Evolutionary conservation across 2,113 vertebrate genomes (phyloP).

Genomic region (Ahaetulla prasina): DNA sequence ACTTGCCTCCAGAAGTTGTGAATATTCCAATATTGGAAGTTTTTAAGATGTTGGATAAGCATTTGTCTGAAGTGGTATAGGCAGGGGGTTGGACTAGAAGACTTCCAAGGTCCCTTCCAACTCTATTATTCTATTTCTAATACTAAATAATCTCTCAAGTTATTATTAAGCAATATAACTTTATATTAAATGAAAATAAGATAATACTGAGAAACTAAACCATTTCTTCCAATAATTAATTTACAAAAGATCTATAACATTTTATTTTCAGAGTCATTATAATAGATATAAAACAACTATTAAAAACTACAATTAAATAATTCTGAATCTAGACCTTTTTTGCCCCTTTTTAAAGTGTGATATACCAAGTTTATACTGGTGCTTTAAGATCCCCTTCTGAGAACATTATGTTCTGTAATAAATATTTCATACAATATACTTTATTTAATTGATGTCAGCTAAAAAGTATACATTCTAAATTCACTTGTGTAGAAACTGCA

Average conservation of each 20-base stretch:
- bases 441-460: constrained; percentile 29
- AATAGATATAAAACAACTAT: constrained; percentile 36
- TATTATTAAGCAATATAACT: not conserved
- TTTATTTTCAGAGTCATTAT: constrained; percentile 25
- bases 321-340: not conserved
- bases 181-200: not conserved
- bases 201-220: not conserved
- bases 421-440: constrained; percentile 56
- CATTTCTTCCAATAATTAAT: not conserved
- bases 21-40: too few relatives aligned
- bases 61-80: too few relatives aligned
- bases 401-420: constrained; percentile 38
- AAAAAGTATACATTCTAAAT: not conserved
- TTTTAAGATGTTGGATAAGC: too few relatives aligned
- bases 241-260: not conserved
- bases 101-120: too few relatives aligned
- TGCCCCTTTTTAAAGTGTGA: not conserved
- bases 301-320: constrained; percentile 10
- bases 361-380: not conserved
- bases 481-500: not conserved
- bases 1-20: too few relatives aligned
- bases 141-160: not conserved
- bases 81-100: too few relatives aligned
- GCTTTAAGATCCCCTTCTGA: not conserved
- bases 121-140: too few relatives aligned